Base-by-base conservation (phyloP, 2,797 vertebrate species). In the Lithobates sylvaticus region DNA sequence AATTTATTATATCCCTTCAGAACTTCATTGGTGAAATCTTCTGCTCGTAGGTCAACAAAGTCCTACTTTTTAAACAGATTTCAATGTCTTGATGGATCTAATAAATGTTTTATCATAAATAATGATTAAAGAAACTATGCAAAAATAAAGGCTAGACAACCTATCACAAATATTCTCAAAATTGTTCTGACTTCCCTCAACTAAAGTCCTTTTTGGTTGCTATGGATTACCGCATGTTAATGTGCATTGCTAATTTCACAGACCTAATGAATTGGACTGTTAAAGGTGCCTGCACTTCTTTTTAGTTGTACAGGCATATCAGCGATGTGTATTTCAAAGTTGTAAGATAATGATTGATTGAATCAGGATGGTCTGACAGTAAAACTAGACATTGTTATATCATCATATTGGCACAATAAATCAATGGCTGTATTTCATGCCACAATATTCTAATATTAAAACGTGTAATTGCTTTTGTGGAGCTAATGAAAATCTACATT, bases 401-500 rank as follows among this genome's bases (percentile, higher is more conserved):
- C 54, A 44, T 79, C 67, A 21, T 78, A 65, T 85, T 79, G 77
- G 50, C 50, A 70, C 76, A 84, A 78, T 84, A 58, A 65, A 73
- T 83, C 73, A 68, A 26, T 70, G 39, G 36, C 70, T 10, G 21
- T 34, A 73, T 74, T 36, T 54, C 10, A 18, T 61, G 26, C 26
- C 64, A 47, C 23, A 47, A 36, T 85, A 77, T 78, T 34, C 68
- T 27, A 65, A 27, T 73, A 44, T 76, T 71, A 65, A 42, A 47
- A 27, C 36, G 54, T 26, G 64, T 61, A 12, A 9, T 36, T 76
- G 1, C n/a, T 67, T 78, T 84, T 78, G 76, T 23, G 27, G 69
- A 68, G 72, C 50, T 54, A 80, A 85, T 80, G 68, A 85, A 78
- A 70, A 80, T 70, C 69, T 67, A 68, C 76, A 75, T 64, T 75